Conservation (phyloP, 1,140 invertebrate species). For the Ceratosolen fusciceps region DNA sequence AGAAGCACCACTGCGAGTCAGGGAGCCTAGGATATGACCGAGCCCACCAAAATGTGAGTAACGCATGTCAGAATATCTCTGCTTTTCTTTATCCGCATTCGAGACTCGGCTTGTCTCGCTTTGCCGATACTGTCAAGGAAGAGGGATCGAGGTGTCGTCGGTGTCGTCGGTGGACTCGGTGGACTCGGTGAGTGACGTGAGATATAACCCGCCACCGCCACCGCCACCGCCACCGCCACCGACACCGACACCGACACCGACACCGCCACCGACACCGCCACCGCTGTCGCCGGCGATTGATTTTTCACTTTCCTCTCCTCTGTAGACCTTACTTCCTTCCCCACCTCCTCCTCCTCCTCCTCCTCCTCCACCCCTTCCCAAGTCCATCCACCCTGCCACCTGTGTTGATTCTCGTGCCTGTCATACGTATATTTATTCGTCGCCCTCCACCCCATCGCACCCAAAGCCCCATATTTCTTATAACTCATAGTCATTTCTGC, state of each 20-base stretch:
- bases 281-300: no score
- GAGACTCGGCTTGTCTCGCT: no score
- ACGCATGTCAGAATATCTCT: background rate
- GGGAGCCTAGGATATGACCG: conserved; percentile 12
- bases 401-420: no score
- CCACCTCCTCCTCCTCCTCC: background rate
- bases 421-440: background rate
- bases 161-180: no score
- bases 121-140: background rate
- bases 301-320: conserved; percentile 40
- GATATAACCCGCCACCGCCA: background rate
- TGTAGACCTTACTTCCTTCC: background rate
- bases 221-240: no score
- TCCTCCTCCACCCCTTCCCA: no score
- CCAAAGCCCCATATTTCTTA: no score
- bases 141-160: background rate
- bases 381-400: no score
- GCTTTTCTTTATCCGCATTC: background rate
- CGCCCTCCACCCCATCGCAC: background rate
- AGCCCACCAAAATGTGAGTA: conserved; percentile 44
- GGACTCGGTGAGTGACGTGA: no score
- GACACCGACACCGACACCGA: no score
- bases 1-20: background rate
- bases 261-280: no score
- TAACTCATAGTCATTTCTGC: no score